Conservation (phyloP, 1,140 invertebrate genomes). For the Brachionus angularis region DNA sequence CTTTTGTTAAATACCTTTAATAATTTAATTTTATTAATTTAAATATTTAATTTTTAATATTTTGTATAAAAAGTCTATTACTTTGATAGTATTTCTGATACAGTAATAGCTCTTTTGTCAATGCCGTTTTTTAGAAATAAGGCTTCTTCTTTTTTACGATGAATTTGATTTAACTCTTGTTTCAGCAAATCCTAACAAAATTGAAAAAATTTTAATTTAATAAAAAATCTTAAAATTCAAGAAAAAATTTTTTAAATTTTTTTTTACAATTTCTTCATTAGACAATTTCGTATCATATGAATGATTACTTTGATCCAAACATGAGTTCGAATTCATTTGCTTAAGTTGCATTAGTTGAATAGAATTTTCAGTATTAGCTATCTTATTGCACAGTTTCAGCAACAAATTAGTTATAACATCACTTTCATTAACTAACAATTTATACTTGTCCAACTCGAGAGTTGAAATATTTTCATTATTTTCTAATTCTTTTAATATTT, state of each 20-base stretch:
- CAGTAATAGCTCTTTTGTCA: slow-evolving; percentile 16
- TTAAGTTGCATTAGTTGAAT: slow-evolving; percentile 27
- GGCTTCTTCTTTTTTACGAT: slow-evolving; percentile 43
- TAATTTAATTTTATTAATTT: not conserved
- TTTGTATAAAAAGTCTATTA: not conserved
- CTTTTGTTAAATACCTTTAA: slow-evolving; percentile 3
- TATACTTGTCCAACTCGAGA: slow-evolving; percentile 30
- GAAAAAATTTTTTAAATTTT: not conserved
- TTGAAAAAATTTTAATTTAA: not conserved
- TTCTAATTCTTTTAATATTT: slow-evolving; percentile 28
- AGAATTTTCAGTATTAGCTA: slow-evolving; percentile 26
- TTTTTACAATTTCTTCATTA: slow-evolving; percentile 14
- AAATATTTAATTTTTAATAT: not conserved
- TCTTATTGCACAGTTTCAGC: slow-evolving; percentile 30
- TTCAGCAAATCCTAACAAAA: not conserved
- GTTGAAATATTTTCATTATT: not conserved
- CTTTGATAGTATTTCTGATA: slow-evolving; percentile 17
- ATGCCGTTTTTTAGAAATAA: slow-evolving; percentile 40
- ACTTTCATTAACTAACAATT: slow-evolving; percentile 18
- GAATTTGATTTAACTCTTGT: slow-evolving; percentile 40
- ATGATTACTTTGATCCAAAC: not conserved
- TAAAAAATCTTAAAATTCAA: not conserved
- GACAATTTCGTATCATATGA: not conserved
- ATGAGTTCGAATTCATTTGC: not conserved
- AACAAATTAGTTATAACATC: slow-evolving; percentile 34